These are phyloP conservation scores for Capitulum mitella DNA, from an alignment of 2,888 invertebrate genomes.

Conservation along the genomic window DNA sequence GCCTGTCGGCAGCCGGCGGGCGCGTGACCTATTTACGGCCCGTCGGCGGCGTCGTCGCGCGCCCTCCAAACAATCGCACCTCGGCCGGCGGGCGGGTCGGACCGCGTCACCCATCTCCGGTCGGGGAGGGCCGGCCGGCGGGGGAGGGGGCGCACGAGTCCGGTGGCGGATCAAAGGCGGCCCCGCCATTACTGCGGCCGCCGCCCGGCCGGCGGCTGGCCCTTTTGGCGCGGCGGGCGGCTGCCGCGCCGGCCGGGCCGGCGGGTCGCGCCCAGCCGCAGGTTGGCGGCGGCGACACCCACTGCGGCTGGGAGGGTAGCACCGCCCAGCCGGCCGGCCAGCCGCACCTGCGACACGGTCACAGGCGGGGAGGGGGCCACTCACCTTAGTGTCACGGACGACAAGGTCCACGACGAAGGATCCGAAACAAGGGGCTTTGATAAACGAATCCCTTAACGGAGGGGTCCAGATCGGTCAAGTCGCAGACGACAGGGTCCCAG, in stretches of 20 bases:
- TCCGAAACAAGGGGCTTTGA: too few species aligned
- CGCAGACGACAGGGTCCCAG: too few species aligned
- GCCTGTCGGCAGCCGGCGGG: background rate
- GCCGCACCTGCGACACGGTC: too few species aligned
- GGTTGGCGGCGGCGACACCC: background rate
- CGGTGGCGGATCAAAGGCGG: constrained; percentile 1
- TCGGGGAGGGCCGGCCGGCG: background rate
- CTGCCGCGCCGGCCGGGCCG: background rate
- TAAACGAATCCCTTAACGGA: too few species aligned
- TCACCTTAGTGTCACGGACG: too few species aligned
- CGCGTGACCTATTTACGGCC: constrained; percentile 15
- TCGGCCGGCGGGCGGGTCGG: background rate
- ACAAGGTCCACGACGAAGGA: too few species aligned
- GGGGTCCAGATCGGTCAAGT: too few species aligned
- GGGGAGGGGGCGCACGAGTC: background rate
- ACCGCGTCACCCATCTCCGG: background rate
- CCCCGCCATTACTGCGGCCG: background rate
- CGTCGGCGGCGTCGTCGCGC: background rate
- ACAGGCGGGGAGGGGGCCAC: too few species aligned
- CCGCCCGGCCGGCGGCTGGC: background rate
- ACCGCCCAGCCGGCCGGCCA: background rate
- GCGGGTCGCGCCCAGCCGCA: background rate
- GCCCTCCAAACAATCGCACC: constrained; percentile 19
- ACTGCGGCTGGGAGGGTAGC: background rate
- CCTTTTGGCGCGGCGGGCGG: background rate